Evolutionary conservation across 1,140 invertebrate species (phyloP).

Genomic region (Rhopalosiphum maidis): DNA sequence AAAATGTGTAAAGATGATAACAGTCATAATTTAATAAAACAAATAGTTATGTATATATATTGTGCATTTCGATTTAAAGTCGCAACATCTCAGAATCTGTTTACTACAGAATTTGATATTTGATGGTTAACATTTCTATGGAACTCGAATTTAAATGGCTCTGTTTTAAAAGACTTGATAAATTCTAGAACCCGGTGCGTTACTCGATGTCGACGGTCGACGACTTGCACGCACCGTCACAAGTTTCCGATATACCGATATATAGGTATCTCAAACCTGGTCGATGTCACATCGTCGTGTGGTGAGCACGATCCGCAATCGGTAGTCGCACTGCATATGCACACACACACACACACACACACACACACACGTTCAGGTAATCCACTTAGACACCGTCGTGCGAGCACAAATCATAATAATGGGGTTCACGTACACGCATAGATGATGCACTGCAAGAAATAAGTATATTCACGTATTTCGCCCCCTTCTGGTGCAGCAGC

Average conservation of each 20-base stretch:
- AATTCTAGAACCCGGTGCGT: neutral
- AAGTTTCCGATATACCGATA: too few species aligned
- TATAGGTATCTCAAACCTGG: neutral
- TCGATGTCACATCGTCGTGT: neutral
- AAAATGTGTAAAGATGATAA: neutral
- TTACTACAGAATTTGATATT: neutral
- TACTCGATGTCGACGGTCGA: neutral
- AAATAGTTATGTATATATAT: neutral
- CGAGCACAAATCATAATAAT: neutral
- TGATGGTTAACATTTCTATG: neutral
- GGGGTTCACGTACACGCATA: neutral
- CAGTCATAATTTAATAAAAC: too few species aligned
- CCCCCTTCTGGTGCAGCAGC: neutral
- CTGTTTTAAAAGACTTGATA: neutral
- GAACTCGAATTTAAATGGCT: neutral
- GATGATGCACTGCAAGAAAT: neutral
- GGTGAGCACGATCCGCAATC: neutral
- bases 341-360: neutral
- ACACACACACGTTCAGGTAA: neutral
- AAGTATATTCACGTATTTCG: neutral
- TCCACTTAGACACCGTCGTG: neutral
- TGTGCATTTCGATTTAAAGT: too few species aligned
- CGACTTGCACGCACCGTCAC: neutral
- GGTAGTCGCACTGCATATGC: neutral
- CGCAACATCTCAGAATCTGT: neutral